Conservation (phyloP, 1,140 invertebrate genomes). For the Cardiocondyla obscurior region DNA sequence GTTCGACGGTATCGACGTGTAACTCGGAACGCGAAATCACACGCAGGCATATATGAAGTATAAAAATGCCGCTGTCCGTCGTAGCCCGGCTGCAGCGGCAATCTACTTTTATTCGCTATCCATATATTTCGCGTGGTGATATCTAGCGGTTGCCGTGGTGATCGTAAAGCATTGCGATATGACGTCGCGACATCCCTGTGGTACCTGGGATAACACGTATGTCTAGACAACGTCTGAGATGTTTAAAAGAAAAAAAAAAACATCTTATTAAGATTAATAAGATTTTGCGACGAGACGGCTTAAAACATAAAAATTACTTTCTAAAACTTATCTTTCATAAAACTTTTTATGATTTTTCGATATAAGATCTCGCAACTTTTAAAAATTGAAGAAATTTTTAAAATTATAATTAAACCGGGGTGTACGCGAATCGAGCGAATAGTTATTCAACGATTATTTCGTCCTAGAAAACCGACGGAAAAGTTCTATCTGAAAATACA, state of each 20-base stretch:
- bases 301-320: neutral
- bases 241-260: neutral
- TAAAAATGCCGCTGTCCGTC: conserved; percentile 41
- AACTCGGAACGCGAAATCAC: conserved; percentile 1
- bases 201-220: neutral
- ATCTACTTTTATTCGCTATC: conserved; percentile 49
- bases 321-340: neutral
- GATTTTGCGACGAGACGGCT: neutral
- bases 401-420: too few species aligned
- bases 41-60: conserved; percentile 7
- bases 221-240: neutral
- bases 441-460: neutral
- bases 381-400: too few species aligned
- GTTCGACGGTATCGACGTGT: neutral
- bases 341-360: too few species aligned
- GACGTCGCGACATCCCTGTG: neutral
- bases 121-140: conserved; percentile 32
- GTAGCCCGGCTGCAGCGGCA: conserved; percentile 30
- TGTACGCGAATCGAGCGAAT: neutral
- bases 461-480: neutral
- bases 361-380: too few species aligned
- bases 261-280: too few species aligned
- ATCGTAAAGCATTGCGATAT: conserved; percentile 24
- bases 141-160: conserved; percentile 13
- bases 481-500: neutral